Percentiles rank a stretch among this genome's conserved stretches.
Evolutionary conservation across 2,797 vertebrate genomes (phyloP).

Genomic region (Syngnathus acus): DNA sequence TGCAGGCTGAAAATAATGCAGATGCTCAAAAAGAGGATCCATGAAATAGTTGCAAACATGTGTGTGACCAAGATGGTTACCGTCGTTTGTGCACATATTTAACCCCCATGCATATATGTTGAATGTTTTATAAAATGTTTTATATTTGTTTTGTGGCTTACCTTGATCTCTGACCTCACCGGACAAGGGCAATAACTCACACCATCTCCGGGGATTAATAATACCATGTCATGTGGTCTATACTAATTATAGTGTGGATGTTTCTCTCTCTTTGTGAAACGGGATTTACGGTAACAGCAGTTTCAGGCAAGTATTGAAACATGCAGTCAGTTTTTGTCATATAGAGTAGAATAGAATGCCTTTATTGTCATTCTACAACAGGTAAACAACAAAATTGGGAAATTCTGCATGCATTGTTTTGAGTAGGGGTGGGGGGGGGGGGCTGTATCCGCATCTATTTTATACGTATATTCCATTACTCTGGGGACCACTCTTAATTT

Average conservation of each 20-base stretch:
- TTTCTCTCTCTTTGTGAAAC: slow-evolving; percentile 1
- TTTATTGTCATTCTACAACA: too few relatives aligned
- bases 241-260: background rate
- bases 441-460: background rate
- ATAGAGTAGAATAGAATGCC: background rate
- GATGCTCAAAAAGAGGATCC: slow-evolving; percentile 11
- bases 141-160: slow-evolving; percentile 13
- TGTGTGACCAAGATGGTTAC: background rate
- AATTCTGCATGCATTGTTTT: background rate
- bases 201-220: slow-evolving; percentile 29
- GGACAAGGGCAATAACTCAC: slow-evolving; percentile 10
- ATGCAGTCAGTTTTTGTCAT: background rate
- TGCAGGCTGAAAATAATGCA: slow-evolving; percentile 24
- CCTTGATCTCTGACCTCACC: slow-evolving; percentile 32
- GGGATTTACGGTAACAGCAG: background rate
- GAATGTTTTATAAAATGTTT: background rate
- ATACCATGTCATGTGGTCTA: background rate
- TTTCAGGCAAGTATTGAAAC: background rate
- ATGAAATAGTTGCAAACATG: background rate
- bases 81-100: background rate
- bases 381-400: too few relatives aligned
- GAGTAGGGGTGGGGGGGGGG: background rate
- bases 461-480: background rate
- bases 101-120: background rate
- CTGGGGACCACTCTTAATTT: background rate